phyloP scores from a whole-genome alignment of 2,113 vertebrate species.

The Empidonax alnorum region DNA sequence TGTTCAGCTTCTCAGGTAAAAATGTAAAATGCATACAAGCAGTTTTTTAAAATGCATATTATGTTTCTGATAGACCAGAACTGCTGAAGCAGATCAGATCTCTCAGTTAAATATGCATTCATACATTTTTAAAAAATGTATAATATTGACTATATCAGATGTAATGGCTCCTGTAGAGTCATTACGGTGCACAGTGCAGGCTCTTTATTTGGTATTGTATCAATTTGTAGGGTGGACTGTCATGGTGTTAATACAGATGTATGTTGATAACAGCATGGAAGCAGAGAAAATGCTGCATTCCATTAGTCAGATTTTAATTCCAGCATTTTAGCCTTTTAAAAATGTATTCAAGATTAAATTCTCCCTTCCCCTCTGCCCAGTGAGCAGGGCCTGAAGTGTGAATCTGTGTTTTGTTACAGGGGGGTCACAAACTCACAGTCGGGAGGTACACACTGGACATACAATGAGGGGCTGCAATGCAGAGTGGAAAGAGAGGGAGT shows the following conservation, averaged over 20 bases:
- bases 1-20: conserved; percentile 63
- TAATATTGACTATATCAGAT: conserved; percentile 74
- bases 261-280: conserved; percentile 25
- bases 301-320: conserved; percentile 47
- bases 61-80: conserved; percentile 66
- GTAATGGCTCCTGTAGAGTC: conserved; percentile 63
- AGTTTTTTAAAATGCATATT: conserved; percentile 68
- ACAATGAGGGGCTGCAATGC: neutral
- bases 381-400: neutral
- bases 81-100: conserved; percentile 71
- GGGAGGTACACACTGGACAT: rapidly evolving
- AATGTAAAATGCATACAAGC: conserved; percentile 58
- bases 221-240: conserved; percentile 72
- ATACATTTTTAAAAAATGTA: conserved; percentile 65
- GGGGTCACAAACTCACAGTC: neutral
- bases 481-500: neutral
- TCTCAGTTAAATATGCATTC: conserved; percentile 77
- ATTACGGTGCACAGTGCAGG: conserved; percentile 57
- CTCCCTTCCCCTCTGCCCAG: neutral
- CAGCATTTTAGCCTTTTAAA: neutral
- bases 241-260: conserved; percentile 64
- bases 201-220: conserved; percentile 74
- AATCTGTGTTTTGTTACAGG: rapidly evolving
- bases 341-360: neutral
- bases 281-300: neutral